Evolutionary conservation across 1,140 invertebrate species (phyloP), one percentile per base, ranked within the genome.

Genomic region (Saxidomus purpurata): DNA sequence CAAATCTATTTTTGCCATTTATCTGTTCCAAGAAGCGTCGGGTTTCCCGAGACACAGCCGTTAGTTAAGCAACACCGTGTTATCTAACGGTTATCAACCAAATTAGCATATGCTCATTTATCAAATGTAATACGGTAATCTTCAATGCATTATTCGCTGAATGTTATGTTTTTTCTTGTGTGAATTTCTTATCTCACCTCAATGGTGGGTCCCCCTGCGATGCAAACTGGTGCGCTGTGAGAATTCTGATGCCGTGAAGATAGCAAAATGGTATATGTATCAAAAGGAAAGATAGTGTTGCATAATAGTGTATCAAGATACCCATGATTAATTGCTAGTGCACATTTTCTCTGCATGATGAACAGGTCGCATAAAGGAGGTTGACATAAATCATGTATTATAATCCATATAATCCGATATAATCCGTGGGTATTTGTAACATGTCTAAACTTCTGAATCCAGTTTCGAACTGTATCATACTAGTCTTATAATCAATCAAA

Each of bases 61-160:
- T 87, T 63, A 77, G 85, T 49, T 76, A 79, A 22, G 4, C 55
- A 8, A 87, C 47, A 59, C 74, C 43, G 15, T n/a, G n/a, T 79
- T 87, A 79, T 77, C 85, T 52, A 38, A 61, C 47, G 40, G 34
- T 87, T 87, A 87, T 87, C 85, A 22, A 31, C 67, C 19, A 77
- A 87, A 87, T 87, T 87, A 63, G 76, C 85, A 87, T 87, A 87
- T 49, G 28, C 85, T 87, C 85, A 87, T 87, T 79, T 76, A 77
- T 87, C 85, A 87, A 77, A 63, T 61, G 85, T 87, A 87, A 87
- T 79, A 55, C 85, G 49, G 71, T 87, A 87, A 63, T 63, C 55
- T 87, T 28, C 36, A 11, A 28, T 79, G 74, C 74, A 76, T 36
- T 87, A 52, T 63, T 59, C 52, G 28, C 22, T 43, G 52, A 52